Evolutionary conservation across 1,140 invertebrate species (phyloP), one percentile per base, ranked within the genome.

Genomic region (Drosophila sucinea): DNA sequence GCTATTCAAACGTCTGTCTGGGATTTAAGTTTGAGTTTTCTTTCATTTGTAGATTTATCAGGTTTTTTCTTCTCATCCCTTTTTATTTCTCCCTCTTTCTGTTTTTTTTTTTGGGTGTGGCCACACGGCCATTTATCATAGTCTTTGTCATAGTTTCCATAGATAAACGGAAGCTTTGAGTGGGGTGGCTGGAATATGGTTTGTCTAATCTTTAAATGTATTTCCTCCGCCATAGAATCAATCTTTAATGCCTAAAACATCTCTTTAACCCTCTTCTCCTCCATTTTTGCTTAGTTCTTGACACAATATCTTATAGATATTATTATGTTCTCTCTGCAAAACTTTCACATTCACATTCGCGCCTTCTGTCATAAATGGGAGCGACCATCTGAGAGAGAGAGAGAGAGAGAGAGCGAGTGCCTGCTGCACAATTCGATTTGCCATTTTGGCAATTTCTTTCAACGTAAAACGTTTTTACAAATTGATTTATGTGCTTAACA

Each of bases 401-500:
- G 30, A 4, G 30, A 4, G 10, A 38, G 8, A 11, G 35, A 38
- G 10, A 38, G 35, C 10, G 35, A 38, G 35, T 38, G 35, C 35
- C 66, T 78, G 75, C 61, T 51, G 44, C 70, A 69, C 40, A 51
- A 63, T 79, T 84, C 73, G 73, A 85, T 74, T 74, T 85, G 73
- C 77, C 73, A 74, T 85, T 81, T 77, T 68, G 81, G 77, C 81
- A 85, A 61, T 84, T 80, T 64, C 73, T 41, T 84, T 76, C 72
- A 73, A 76, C 54, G 54, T 76, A 77, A 81, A 85, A 85, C 81
- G 82, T 86, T 86, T 58, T 81, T 86, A 86, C 82, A 86, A 86
- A 86, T 86, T 86, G 82, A 86, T 86, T 86, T 86, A 86, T 85
- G 82, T 86, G 82, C 82, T 86, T 86, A 86, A 86, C 82, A 86